These are phyloP conservation scores for Capitulum mitella DNA, from an alignment of 2,888 invertebrate genomes.

Conservation along the genomic window DNA sequence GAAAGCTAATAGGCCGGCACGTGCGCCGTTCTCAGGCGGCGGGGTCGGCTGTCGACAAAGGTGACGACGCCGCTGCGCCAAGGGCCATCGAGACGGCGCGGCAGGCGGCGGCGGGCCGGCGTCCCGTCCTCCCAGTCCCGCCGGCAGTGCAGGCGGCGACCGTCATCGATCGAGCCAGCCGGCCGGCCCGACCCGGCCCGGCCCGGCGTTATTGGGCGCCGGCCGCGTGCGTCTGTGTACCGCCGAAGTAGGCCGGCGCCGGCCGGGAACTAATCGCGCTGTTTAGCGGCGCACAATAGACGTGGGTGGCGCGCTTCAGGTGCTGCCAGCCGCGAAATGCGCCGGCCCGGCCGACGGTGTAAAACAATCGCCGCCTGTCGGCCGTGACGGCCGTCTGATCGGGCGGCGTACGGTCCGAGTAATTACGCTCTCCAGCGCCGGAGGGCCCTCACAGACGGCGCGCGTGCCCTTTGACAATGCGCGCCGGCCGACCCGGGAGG, in stretches of 20 bases:
- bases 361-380: not conserved
- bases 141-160: not conserved
- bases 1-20: slow-evolving; percentile 15
- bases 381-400: not conserved
- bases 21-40: slow-evolving; percentile 4
- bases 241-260: not conserved
- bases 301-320: slow-evolving; percentile 19
- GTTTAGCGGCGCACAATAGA: slow-evolving; percentile 11
- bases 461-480: slow-evolving; percentile 19
- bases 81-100: not conserved
- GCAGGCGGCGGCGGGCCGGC: not conserved
- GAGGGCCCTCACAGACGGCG: not conserved
- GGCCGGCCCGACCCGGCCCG: not conserved
- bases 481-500: not conserved
- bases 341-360: not conserved
- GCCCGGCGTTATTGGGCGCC: no score
- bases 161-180: not conserved
- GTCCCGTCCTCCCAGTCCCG: not conserved
- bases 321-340: slow-evolving; percentile 11
- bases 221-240: not conserved
- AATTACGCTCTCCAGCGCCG: not conserved
- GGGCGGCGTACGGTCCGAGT: not conserved
- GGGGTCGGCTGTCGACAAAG: not conserved
- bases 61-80: not conserved
- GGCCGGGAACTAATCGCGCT: not conserved